These are phyloP conservation scores for Ellobius talpinus DNA, from an alignment of 2,113 vertebrate species.

Conservation along the genomic window DNA sequence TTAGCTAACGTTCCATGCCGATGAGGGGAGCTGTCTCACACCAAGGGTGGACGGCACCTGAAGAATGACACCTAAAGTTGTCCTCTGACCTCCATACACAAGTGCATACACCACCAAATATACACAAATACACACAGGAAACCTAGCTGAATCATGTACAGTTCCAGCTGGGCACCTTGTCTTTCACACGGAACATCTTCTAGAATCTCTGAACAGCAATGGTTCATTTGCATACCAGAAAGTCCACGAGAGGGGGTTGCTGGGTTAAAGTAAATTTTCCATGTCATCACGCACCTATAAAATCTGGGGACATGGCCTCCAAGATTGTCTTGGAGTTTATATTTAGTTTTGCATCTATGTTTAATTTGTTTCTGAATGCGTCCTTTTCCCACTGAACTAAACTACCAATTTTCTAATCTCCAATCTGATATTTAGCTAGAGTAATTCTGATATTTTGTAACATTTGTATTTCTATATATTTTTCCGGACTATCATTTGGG, in stretches of 20 bases:
- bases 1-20: background rate
- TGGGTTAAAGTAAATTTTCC: background rate
- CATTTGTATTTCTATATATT: constrained; percentile 9
- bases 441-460: background rate
- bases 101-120: background rate
- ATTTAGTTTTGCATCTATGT: background rate
- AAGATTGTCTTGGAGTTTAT: constrained; percentile 6
- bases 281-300: background rate
- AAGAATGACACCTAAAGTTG: background rate
- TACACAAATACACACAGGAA: background rate
- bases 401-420: constrained; percentile 20
- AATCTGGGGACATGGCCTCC: background rate
- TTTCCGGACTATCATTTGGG: constrained; percentile 4
- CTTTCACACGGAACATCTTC: constrained; percentile 45
- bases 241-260: background rate
- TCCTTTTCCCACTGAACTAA: constrained; percentile 28
- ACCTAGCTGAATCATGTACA: background rate
- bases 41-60: background rate
- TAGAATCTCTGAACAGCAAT: constrained; percentile 21
- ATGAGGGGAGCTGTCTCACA: background rate
- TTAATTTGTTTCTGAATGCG: background rate
- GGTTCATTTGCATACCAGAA: constrained; percentile 36
- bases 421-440: background rate
- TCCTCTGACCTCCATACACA: background rate
- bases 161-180: background rate